These are phyloP conservation scores for Panurus biarmicus DNA, from an alignment of 2,113 vertebrate genomes.

Conservation along the genomic window DNA sequence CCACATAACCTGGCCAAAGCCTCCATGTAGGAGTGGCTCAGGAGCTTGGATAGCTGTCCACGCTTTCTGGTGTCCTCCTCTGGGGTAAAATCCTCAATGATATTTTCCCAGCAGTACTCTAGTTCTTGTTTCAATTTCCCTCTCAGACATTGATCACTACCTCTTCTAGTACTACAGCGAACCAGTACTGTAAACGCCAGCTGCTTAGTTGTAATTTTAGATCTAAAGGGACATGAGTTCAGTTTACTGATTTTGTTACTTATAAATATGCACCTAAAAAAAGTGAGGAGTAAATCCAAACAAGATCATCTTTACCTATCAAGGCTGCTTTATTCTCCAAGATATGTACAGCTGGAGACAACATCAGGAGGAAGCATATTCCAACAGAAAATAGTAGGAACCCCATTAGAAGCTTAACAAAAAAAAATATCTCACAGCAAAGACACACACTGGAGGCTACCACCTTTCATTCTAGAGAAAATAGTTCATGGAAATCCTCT, in stretches of 20 bases:
- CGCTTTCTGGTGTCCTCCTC: background rate
- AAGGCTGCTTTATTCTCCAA: conserved; percentile 27
- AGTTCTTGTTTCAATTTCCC: background rate
- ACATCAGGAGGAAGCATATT: conserved; percentile 18
- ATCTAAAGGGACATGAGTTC: background rate
- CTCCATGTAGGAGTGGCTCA: background rate
- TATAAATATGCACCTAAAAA: background rate
- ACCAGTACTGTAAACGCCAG: background rate
- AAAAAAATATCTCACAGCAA: background rate
- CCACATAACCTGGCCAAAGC: background rate
- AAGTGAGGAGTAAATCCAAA: background rate
- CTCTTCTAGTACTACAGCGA: background rate
- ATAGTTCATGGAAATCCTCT: background rate
- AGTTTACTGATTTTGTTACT: background rate
- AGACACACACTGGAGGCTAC: background rate
- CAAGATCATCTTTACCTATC: background rate
- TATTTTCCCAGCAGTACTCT: background rate
- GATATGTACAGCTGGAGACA: background rate
- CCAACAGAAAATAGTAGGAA: conserved; percentile 36
- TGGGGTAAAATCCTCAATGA: background rate
- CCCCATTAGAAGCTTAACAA: background rate
- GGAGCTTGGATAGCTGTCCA: background rate
- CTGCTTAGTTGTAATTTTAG: background rate
- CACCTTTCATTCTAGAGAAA: background rate
- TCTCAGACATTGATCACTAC: background rate